Conservation (phyloP, 2,113 vertebrate genomes). For the Falcunculus frontatus region DNA sequence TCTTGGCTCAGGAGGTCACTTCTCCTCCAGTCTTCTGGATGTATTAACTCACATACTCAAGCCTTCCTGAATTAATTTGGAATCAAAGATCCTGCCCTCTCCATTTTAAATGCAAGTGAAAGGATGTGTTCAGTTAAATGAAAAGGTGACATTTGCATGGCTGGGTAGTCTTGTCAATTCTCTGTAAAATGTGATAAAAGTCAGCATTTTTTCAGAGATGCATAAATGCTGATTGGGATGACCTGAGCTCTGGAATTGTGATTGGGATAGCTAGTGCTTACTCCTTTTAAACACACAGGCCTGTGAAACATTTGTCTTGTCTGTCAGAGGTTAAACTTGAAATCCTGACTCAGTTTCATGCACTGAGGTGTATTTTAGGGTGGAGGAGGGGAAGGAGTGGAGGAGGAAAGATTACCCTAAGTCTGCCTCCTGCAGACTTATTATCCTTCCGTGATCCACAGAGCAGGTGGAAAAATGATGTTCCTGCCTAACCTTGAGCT, state of each 20-base stretch:
- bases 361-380: not conserved
- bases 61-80: not conserved
- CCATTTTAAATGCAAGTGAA: not conserved
- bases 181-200: not conserved
- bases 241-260: not conserved
- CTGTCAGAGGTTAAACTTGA: not conserved
- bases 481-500: not conserved
- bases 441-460: not conserved
- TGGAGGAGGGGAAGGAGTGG: not conserved
- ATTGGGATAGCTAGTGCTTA: not conserved
- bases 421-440: not conserved
- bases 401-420: not conserved
- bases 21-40: not conserved
- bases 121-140: not conserved
- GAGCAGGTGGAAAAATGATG: not conserved
- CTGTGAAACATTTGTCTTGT: not conserved
- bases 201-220: not conserved
- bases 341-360: conserved; percentile 1
- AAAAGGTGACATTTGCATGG: not conserved
- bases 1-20: not conserved
- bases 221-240: rapidly evolving
- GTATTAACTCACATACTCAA: not conserved
- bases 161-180: not conserved
- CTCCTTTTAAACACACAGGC: not conserved
- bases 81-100: not conserved